Percentiles rank a stretch among this genome's conserved stretches.
Conservation (phyloP, 2,797 vertebrate species). For the Lophius americanus region DNA sequence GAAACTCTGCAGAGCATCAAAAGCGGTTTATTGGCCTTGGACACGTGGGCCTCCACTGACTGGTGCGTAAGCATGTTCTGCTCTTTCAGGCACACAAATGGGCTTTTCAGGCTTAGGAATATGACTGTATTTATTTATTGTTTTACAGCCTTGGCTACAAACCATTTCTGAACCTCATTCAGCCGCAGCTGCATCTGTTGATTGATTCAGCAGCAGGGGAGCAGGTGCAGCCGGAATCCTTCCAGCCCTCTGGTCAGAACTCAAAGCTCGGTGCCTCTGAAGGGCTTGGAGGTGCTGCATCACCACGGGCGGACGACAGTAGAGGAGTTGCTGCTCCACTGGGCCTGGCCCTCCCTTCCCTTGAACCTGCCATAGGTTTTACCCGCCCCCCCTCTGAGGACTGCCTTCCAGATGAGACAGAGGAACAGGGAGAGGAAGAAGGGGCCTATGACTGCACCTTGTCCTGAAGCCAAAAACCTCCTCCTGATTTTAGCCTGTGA, state of each 20-base stretch:
- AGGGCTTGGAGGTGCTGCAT: slow-evolving; percentile 56
- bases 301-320: slow-evolving; percentile 83
- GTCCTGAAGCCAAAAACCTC: slow-evolving; percentile 81
- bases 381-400: slow-evolving; percentile 81
- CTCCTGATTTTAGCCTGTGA: slow-evolving; percentile 46
- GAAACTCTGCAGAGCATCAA: slow-evolving; percentile 91
- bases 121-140: background rate
- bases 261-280: slow-evolving; percentile 83
- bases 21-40: slow-evolving; percentile 87
- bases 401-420: slow-evolving; percentile 77
- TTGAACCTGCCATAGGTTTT: slow-evolving; percentile 70
- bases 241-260: slow-evolving; percentile 84
- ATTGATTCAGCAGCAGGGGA: slow-evolving; percentile 83
- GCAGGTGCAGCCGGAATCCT: slow-evolving; percentile 88
- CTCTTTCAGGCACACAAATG: background rate
- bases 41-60: slow-evolving; percentile 91
- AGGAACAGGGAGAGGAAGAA: slow-evolving; percentile 86
- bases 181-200: slow-evolving; percentile 93
- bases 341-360: slow-evolving; percentile 77
- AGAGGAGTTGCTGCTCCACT: slow-evolving; percentile 78
- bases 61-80: slow-evolving; percentile 81
- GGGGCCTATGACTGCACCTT: slow-evolving; percentile 92
- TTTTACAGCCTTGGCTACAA: slow-evolving; percentile 92
- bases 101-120: no score
- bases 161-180: slow-evolving; percentile 93